Evolutionary conservation across 2,113 vertebrate species (phyloP).

Genomic region (Saimiri boliviensis): DNA sequence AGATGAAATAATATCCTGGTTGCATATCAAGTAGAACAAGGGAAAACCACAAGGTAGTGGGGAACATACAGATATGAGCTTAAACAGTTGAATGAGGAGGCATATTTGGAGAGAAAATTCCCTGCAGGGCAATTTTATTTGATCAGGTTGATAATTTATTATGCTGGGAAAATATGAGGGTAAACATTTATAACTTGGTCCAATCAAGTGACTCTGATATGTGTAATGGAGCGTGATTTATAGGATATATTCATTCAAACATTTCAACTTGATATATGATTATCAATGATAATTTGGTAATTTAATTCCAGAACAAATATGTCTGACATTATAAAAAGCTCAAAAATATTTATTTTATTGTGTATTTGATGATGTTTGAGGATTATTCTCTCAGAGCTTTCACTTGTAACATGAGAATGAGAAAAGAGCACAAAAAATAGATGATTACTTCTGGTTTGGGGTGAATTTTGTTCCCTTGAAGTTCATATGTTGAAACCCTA

Average conservation of each 20-base stretch:
- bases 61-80: background rate
- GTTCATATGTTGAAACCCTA: background rate
- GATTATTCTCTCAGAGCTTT: background rate
- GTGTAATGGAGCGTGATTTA: background rate
- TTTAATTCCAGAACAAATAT: constrained; percentile 23
- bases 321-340: background rate
- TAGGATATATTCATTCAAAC: background rate
- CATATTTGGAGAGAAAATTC: background rate
- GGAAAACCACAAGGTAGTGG: background rate
- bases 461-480: background rate
- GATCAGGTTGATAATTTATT: background rate
- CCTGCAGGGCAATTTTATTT: background rate
- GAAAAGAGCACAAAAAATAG: background rate
- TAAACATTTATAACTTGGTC: background rate
- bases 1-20: background rate
- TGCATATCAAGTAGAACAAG: background rate
- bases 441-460: background rate
- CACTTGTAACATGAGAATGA: background rate
- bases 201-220: background rate
- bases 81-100: background rate
- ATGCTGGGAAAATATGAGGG: background rate
- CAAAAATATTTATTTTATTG: background rate
- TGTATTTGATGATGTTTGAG: background rate
- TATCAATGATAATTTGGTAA: constrained; percentile 21
- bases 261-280: constrained; percentile 33